Evolutionary conservation across 2,888 invertebrate species (phyloP).

Genomic region (Spatulosminthurus flaviceps): DNA sequence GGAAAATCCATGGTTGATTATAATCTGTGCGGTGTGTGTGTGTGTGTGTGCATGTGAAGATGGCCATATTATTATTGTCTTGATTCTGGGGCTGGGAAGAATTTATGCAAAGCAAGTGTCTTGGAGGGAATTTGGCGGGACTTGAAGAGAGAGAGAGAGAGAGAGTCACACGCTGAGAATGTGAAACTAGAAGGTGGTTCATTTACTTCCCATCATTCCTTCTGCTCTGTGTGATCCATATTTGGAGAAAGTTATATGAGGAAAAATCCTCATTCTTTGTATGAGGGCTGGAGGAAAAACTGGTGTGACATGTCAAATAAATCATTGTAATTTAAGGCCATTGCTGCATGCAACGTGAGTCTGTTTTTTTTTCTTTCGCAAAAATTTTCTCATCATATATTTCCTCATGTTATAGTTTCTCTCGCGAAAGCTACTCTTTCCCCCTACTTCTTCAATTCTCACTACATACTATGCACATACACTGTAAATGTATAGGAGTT

Average conservation of each 20-base stretch:
- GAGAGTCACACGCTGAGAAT: conserved; percentile 31
- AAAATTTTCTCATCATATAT: conserved; percentile 37
- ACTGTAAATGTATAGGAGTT: too few relatives aligned
- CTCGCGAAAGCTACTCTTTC: not conserved
- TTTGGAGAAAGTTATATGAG: not conserved
- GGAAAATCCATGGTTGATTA: not conserved
- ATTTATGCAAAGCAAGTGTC: not conserved
- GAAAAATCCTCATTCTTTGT: not conserved
- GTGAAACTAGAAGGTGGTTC: conserved; percentile 20
- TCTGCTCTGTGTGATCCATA: not conserved
- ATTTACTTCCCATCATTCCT: conserved; percentile 16
- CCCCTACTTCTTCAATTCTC: not conserved
- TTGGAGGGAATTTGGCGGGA: conserved; percentile 2
- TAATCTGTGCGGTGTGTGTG: not conserved
- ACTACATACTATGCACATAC: not conserved
- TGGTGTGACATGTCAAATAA: conserved; percentile 44
- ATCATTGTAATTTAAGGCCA: conserved; percentile 47
- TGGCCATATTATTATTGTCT: not conserved
- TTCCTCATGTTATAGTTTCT: not conserved
- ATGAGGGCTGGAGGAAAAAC: conserved; percentile 16
- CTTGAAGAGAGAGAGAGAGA: not conserved
- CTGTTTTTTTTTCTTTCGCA: not conserved
- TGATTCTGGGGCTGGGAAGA: conserved; percentile 2
- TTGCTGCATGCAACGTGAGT: conserved; percentile 32
- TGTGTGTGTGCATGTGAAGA: too few relatives aligned